phyloP scores from a whole-genome alignment of 2,888 invertebrate species.

The Poecilus cupreus region DNA sequence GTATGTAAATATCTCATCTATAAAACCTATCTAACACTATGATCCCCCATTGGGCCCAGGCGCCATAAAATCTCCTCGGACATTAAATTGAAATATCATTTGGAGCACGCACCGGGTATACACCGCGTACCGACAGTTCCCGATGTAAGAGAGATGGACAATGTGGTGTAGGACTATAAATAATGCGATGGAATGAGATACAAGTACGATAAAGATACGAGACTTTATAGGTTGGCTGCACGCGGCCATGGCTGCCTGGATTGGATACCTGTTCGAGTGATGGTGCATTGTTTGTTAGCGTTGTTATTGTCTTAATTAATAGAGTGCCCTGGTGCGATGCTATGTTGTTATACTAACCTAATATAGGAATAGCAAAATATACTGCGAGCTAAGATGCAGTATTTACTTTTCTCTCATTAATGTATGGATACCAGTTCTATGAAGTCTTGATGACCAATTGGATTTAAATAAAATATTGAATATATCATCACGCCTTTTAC shows the following conservation, averaged over 20 bases:
- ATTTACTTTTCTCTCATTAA: no score
- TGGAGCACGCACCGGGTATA: background rate
- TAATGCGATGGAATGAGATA: slow-evolving; percentile 24
- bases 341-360: no score
- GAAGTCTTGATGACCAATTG: no score
- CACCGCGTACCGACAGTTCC: background rate
- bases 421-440: no score
- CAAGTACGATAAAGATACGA: slow-evolving; percentile 9
- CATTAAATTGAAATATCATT: slow-evolving; percentile 38
- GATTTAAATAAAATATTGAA: no score
- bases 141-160: background rate
- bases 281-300: slow-evolving; percentile 6
- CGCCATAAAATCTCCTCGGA: slow-evolving; percentile 27
- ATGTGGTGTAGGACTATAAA: background rate
- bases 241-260: background rate
- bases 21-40: background rate
- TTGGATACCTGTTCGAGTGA: background rate
- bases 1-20: slow-evolving; percentile 31
- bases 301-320: slow-evolving; percentile 34
- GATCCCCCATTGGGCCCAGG: background rate
- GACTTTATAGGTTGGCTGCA: slow-evolving; percentile 1
- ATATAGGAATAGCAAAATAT: no score
- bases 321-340: background rate
- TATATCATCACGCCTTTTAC: no score
- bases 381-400: no score